A percentile compares a stretch with the other conserved stretches of the same genome.
Evolutionary conservation across 2,797 vertebrate genomes (phyloP).

Genomic region (Poeciliopsis infans): DNA sequence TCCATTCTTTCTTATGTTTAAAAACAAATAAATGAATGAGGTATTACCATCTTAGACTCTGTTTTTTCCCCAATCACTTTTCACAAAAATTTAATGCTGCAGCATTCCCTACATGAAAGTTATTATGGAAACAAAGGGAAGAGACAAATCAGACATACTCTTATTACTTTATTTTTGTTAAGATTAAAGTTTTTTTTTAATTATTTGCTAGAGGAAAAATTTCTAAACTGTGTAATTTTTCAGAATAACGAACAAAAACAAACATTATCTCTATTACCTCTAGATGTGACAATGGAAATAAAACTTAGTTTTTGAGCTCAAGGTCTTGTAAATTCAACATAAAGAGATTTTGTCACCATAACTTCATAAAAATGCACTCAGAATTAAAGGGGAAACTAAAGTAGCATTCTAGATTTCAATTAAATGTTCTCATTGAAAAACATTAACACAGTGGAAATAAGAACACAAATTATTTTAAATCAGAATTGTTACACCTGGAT

Average conservation of each 20-base stretch:
- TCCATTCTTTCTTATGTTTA: slow-evolving; percentile 78
- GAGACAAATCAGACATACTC: not conserved
- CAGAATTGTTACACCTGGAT: too few species aligned
- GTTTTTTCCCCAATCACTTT: not conserved
- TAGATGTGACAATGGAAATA: not conserved
- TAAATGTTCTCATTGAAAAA: too few species aligned
- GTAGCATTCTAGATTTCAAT: too few species aligned
- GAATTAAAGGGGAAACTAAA: too few species aligned
- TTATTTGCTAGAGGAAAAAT: not conserved
- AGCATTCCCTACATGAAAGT: not conserved
- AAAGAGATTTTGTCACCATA: too few species aligned
- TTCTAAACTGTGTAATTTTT: not conserved
- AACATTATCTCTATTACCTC: not conserved
- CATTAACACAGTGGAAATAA: too few species aligned
- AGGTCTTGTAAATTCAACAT: not conserved
- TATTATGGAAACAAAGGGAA: not conserved
- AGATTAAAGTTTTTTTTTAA: not conserved
- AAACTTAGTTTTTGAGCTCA: not conserved
- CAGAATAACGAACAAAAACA: not conserved
- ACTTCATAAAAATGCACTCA: too few species aligned
- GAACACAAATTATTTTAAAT: too few species aligned
- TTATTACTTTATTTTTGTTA: not conserved
- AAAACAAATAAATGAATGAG: slow-evolving; percentile 82
- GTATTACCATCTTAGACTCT: slow-evolving; percentile 46
- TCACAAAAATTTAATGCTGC: not conserved